Base-by-base conservation (phyloP, 2,888 invertebrate genomes). In the Chrysolina americana region DNA sequence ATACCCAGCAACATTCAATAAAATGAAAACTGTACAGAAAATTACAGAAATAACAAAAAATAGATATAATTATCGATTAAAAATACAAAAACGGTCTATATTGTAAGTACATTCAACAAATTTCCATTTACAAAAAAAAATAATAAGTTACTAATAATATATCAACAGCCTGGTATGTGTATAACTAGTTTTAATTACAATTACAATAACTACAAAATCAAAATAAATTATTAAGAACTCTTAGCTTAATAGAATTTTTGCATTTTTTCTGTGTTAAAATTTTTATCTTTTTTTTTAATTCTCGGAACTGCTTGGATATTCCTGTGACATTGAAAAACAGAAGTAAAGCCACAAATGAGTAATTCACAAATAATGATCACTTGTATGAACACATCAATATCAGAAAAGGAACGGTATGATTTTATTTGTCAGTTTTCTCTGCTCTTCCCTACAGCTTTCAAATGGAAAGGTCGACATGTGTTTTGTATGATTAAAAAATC, bases 131-230 rank as follows among this genome's bases (percentile, higher is more conserved):
- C 81, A 84, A 86, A 85, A 85, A n/a, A 84, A 85, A 84, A 83
- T 80, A 85, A 86, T 86, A 86, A 86, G 84, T 87, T 87, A 87
- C 85, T 87, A 87, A 86, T 84, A 85, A 83, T 86, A 86, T 78
- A 85, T 86, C 81, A 87, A 87, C 87, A 87, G 87, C 87, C 87
- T 87, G 86, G 82, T 85, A 85, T 85, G 80, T 85, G 85, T 87
- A 86, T 82, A 83, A 83, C 85, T 86, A 86, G 83, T 74, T 80
- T 82, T 83, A 85, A 83, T 84, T 86, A 86, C 83, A 85, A 79
- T 83, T 83, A 85, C 77, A 78, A 76, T 79, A 77, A 81, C 78
- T 80, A 81, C 82, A 83, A 81, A 85, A 84, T 82, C 81, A 81
- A 82, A 86, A 85, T 86, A 86, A 86, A 85, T 86, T 85, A 86